Base-by-base conservation (phyloP, 2,113 vertebrate species). In the Chaetorhynchus papuensis region DNA sequence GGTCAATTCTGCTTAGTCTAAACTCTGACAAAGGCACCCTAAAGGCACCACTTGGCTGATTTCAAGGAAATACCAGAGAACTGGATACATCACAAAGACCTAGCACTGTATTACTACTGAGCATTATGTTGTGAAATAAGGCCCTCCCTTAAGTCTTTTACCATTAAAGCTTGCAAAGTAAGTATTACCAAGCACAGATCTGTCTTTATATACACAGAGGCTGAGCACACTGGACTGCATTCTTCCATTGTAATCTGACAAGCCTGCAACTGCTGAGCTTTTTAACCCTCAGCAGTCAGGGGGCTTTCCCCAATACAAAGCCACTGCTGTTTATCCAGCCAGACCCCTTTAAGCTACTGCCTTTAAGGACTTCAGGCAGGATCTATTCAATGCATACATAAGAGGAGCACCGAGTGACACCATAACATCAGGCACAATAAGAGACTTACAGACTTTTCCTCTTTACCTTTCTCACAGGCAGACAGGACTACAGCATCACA, bases 401-500 rank as follows among this genome's bases (percentile, higher is more conserved):
- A 76, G 59, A 87, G 52, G 3, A 93, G 31, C 42, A 92, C 35
- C 19, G 79, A 76, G 31, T 41, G 59, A 76, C 37, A 88, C 21
- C 23, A 11, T 4, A 37, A 63, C 44, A 83, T 75, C 15, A 77
- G 42, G 17, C 50, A 89, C 30, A 86, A 1, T 22, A 61, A 49
- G 23, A 87, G 50, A 93, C 19, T 71, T 54, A 52, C 2, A 64
- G 42, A 90, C 37, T 74, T 68, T 69, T 80, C n/a, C 49, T 92
- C 26, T 76, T 96, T 97, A 98, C 97, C 97, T 98, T 97, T 97
- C 72, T 97, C 90, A 81, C 97, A 98, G 85, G 88, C 6, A 5
- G 83, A 89, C 75, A 97, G 80, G 41, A 98, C 35, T 91, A 97
- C 97, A 87, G 86, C 70, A 92, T 98, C 96, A 64, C 97, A 98